Conservation (phyloP, 1,140 invertebrate species). For the Arctopsyche grandis region DNA sequence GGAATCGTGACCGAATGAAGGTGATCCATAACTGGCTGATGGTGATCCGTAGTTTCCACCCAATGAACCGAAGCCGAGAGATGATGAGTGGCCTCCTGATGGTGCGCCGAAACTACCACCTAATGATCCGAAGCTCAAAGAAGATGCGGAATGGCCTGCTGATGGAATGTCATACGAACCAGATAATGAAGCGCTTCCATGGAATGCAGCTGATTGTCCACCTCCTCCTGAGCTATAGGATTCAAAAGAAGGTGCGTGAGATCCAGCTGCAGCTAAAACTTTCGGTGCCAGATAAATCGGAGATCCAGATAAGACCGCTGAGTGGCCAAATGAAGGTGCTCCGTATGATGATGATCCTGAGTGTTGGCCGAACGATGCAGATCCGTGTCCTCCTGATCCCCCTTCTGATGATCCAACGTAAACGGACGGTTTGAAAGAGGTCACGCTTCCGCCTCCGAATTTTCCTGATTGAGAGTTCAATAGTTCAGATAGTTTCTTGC, state of each 20-base stretch:
- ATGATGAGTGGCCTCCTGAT: conserved; percentile 47
- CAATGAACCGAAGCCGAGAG: conserved; percentile 24
- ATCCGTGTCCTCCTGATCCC: conserved; percentile 34
- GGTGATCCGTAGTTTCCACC: conserved; percentile 18
- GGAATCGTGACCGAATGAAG: conserved; percentile 34
- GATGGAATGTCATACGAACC: conserved; percentile 51
- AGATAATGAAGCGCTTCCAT: conserved; percentile 49
- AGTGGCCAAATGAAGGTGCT: conserved; percentile 29
- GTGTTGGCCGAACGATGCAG: conserved; percentile 28
- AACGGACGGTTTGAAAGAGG: conserved; percentile 48
- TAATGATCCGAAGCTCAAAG: conserved; percentile 44
- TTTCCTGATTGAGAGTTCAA: neutral
- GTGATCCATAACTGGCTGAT: conserved; percentile 32
- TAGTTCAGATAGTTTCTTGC: conserved; percentile 11
- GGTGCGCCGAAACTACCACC: conserved; percentile 20
- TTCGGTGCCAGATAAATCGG: conserved; percentile 47
- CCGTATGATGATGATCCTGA: conserved; percentile 38
- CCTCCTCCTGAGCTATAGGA: conserved; percentile 14
- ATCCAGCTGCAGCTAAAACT: conserved; percentile 19
- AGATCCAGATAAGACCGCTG: conserved; percentile 36
- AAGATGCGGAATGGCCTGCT: conserved; percentile 49
- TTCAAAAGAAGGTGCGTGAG: conserved; percentile 32
- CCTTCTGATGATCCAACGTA: conserved; percentile 49
- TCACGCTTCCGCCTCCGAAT: conserved; percentile 38
- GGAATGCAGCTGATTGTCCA: conserved; percentile 37